These are phyloP conservation scores for Pseudopodoces humilis DNA, from an alignment of 2,113 vertebrate genomes.

Conservation along the genomic window DNA sequence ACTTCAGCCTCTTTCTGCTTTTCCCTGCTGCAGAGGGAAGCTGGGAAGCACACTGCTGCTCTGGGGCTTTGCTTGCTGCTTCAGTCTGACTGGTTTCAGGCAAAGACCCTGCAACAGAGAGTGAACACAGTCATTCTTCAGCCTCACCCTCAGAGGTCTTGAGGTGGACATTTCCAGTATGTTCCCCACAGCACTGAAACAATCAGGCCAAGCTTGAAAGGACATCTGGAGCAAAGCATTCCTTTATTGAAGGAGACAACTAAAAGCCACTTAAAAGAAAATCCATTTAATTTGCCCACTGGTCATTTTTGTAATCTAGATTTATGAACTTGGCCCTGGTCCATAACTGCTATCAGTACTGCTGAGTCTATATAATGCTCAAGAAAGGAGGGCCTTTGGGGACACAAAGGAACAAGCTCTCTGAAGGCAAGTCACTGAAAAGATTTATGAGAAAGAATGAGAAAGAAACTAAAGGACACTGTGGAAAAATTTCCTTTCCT, in stretches of 20 bases:
- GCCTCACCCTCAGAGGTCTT: neutral
- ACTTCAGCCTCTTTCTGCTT: conserved; percentile 63
- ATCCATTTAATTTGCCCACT: neutral
- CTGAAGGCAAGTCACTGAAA: neutral
- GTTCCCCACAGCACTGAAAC: neutral
- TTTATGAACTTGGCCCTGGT: neutral
- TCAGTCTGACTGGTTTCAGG: conserved; percentile 15
- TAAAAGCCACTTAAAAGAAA: neutral
- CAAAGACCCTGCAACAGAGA: conserved; percentile 53
- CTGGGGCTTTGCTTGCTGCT: neutral
- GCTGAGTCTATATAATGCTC: neutral
- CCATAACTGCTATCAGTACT: neutral
- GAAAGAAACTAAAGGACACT: neutral
- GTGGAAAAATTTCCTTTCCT: neutral
- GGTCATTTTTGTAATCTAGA: neutral
- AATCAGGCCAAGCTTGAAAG: neutral
- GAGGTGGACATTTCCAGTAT: neutral
- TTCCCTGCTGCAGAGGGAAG: neutral
- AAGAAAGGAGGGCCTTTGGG: neutral
- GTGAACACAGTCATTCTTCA: neutral
- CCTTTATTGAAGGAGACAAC: neutral
- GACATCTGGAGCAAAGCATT: neutral
- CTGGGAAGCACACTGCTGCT: neutral
- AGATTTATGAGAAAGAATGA: neutral
- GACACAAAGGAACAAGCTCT: neutral